Evolutionary conservation across 2,797 vertebrate species (phyloP).

Genomic region (Dryobates pubescens): DNA sequence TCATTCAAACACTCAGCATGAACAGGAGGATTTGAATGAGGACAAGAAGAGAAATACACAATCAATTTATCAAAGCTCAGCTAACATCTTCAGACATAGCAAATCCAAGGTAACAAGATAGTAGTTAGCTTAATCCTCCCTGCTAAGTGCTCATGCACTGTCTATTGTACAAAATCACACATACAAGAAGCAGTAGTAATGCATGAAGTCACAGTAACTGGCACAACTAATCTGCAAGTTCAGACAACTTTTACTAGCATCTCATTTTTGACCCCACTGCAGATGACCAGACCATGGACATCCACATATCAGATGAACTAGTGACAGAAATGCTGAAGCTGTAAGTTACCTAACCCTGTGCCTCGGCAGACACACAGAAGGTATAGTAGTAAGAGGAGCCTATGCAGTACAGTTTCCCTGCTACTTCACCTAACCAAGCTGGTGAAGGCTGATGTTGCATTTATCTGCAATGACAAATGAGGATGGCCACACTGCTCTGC

Average conservation of each 20-base stretch:
- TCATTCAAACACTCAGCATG: neutral
- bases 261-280: neutral
- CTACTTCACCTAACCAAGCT: neutral
- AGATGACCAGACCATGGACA: neutral
- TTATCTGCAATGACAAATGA: neutral
- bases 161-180: neutral
- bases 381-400: neutral
- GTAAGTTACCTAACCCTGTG: neutral
- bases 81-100: neutral
- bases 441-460: neutral
- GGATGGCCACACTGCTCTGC: neutral
- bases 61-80: neutral
- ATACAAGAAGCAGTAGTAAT: neutral
- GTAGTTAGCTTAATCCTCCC: neutral
- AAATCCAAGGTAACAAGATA: neutral
- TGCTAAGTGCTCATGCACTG: neutral
- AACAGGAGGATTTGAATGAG: neutral
- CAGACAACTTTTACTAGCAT: neutral
- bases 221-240: neutral
- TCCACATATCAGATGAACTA: neutral
- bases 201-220: neutral
- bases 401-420: neutral
- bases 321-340: neutral
- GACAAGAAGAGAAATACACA: neutral
- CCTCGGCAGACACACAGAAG: neutral